A percentile compares a stretch with the other conserved stretches of the same genome.
Conservation (phyloP, 2,888 invertebrate genomes). For the Tubiluchus corallicola region DNA sequence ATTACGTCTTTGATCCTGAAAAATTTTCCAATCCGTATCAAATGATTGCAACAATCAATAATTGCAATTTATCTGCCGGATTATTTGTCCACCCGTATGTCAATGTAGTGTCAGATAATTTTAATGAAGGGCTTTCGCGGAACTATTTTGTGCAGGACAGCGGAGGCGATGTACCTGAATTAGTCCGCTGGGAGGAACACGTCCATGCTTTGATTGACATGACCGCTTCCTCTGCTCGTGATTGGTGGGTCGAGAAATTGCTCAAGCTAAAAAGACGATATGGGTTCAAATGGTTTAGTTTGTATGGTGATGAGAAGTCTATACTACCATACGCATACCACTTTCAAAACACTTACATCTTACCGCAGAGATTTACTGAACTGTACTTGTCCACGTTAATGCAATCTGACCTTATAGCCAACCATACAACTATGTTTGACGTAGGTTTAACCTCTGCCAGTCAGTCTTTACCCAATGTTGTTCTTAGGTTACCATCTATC, state of each 20-base stretch:
- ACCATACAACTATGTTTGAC: background rate
- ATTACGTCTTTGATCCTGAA: background rate
- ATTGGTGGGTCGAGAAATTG: background rate
- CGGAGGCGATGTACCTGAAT: background rate
- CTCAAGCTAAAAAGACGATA: background rate
- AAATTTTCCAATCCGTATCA: background rate
- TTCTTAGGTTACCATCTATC: background rate
- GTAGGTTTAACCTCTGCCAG: background rate
- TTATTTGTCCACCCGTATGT: background rate
- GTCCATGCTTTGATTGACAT: background rate
- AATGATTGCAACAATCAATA: background rate
- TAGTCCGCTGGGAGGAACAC: background rate
- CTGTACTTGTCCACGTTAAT: background rate
- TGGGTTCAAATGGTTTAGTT: background rate
- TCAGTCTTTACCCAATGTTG: background rate
- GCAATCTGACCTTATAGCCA: too few species aligned
- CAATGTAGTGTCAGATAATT: background rate
- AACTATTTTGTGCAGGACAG: too few species aligned
- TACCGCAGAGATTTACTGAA: background rate
- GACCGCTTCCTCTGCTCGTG: background rate
- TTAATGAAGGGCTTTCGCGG: background rate
- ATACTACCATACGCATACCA: background rate
- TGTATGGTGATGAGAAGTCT: background rate
- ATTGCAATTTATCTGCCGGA: background rate
- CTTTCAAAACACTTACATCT: background rate